Evolutionary conservation across 2,113 vertebrate genomes (phyloP), one percentile per base, ranked within the genome.

Genomic region (Dipodomys merriami): DNA sequence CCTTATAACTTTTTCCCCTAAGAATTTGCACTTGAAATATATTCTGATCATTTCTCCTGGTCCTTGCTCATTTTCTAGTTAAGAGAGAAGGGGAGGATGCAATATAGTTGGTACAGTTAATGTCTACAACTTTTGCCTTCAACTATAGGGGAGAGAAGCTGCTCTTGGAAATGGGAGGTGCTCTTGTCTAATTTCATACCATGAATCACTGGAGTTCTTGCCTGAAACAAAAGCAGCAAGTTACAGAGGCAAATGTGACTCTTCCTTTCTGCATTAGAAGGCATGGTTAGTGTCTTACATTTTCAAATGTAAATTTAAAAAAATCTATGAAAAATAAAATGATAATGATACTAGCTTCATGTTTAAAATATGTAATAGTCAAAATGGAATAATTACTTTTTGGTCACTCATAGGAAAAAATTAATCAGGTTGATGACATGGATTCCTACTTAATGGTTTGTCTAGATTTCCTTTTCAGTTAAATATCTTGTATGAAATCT

Each of bases 311-410:
- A 57, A 57, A 4, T 79, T 87, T 80, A 8, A 19, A 80, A 57
- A 91, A 78, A 84, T 12, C 22, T 74, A 11, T 87, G 67, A 93
- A 80, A 85, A 90, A 85, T 46, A 84, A 68, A 71, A 77, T 46
- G 30, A 90, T 2, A 6, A 35, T 77, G 3, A 64, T 29, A 13
- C 77, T 83, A 76, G 19, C 11, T 85, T 93, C 44, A 6, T 7
- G 81, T 80, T 94, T 74, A 86, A 90, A 81, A 76, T 64, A 93
- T 35, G 2, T 81, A 79, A 62, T n/a, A 22, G 23, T 64, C 71
- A 90, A 88, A 78, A 67, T 64, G 30, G 72, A 77, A 68, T 83
- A 3, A 60, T 71, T 30, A n/a, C 29, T 62, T 44, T 91, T 86
- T 73, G 35, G 11, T 68, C 15, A 91, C 11, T 83, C 73, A 27